These are phyloP conservation scores for Horisme vitalbata DNA, from an alignment of 2,888 invertebrate genomes.

Conservation along the genomic window DNA sequence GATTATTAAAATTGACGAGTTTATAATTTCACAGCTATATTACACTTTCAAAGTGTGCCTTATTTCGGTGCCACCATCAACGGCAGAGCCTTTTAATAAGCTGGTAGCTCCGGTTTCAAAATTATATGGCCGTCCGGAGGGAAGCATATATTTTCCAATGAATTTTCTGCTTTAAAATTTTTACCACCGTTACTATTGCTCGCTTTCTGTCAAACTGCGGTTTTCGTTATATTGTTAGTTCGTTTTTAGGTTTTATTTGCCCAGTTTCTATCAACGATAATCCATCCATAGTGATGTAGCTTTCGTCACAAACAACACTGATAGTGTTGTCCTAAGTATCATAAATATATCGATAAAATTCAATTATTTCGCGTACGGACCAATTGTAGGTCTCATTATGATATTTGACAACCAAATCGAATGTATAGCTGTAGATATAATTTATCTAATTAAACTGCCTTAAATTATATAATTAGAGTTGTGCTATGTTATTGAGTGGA, in stretches of 20 bases:
- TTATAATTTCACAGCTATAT: no score
- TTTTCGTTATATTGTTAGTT: slow-evolving; percentile 1
- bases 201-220: not conserved
- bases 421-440: slow-evolving; percentile 28
- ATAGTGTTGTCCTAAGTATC: slow-evolving; percentile 15
- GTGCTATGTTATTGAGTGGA: slow-evolving; percentile 31
- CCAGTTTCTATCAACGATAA: slow-evolving; percentile 20
- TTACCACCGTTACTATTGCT: slow-evolving; percentile 1
- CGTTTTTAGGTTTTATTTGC: slow-evolving; percentile 18
- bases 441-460: slow-evolving; percentile 34
- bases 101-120: no score
- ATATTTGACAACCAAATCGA: slow-evolving; percentile 31
- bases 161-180: no score
- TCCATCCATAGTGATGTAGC: slow-evolving; percentile 14
- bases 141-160: no score
- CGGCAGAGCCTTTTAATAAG: no score
- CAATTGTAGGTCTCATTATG: slow-evolving; percentile 16
- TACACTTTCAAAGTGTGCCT: no score
- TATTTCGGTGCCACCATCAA: no score
- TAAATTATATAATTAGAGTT: slow-evolving; percentile 29
- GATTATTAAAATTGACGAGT: no score
- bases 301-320: slow-evolving; percentile 8
- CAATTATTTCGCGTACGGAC: slow-evolving; percentile 12
- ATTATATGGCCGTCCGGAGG: no score
- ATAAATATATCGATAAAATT: slow-evolving; percentile 13